Percentiles rank a stretch among this genome's conserved stretches.
These are phyloP conservation scores for Styela clava DNA, from an alignment of 23 tunicate species.

Conservation along the genomic window DNA sequence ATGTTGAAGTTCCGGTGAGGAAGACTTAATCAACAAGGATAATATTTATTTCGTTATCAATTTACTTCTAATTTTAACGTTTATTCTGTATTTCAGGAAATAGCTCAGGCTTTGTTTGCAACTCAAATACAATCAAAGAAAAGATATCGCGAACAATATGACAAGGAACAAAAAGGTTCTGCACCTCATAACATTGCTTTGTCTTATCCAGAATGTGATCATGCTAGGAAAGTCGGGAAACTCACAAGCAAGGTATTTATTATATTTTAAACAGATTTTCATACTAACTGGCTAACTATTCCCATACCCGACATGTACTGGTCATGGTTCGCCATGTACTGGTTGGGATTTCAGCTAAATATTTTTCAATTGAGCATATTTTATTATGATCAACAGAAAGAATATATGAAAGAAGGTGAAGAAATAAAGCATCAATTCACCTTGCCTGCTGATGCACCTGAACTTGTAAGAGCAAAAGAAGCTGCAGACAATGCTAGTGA, in stretches of 20 bases:
- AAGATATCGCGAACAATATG: conserved; percentile 37
- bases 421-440: conserved; percentile 21
- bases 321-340: neutral
- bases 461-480: conserved; percentile 29
- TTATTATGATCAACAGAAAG: conserved; percentile 14
- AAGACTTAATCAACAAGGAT: neutral
- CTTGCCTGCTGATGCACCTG: conserved; percentile 27
- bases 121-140: conserved; percentile 25
- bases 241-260: conserved; percentile 65
- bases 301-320: no score
- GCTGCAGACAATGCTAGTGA: conserved; percentile 25
- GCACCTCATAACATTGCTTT: conserved; percentile 52
- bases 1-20: conserved; percentile 79
- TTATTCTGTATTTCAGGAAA: conserved; percentile 6
- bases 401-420: conserved; percentile 48
- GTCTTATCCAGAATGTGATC: conserved; percentile 86
- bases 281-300: no score
- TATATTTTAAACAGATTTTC: neutral
- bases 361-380: neutral
- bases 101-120: conserved; percentile 22
- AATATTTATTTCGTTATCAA: neutral
- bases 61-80: neutral
- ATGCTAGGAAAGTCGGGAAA: conserved; percentile 58
- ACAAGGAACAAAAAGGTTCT: conserved; percentile 58
- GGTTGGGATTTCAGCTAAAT: neutral